Evolutionary conservation across 2,888 invertebrate genomes (phyloP).

Genomic region (Clitarchus hookeri): DNA sequence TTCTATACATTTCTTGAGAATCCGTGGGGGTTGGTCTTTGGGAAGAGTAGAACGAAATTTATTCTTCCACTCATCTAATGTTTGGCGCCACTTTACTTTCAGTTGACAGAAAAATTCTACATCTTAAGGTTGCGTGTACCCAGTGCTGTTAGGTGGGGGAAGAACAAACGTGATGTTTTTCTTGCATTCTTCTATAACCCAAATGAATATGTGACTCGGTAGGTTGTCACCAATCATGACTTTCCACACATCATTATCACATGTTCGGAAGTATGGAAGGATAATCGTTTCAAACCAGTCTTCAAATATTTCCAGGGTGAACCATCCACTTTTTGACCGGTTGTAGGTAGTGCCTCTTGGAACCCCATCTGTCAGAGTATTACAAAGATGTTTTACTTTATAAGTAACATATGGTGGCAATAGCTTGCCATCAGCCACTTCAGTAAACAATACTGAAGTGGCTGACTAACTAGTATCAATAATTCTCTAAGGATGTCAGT

Average conservation of each 20-base stretch:
- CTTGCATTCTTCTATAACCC: neutral
- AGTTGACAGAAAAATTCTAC: neutral
- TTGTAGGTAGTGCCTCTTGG: neutral
- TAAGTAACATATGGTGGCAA: neutral
- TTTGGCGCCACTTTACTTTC: neutral
- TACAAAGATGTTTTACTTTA: neutral
- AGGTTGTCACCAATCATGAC: slow-evolving; percentile 18
- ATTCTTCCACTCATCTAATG: slow-evolving; percentile 11
- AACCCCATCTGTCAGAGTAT: neutral
- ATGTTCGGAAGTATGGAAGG: neutral
- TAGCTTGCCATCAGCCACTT: neutral
- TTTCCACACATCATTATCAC: neutral
- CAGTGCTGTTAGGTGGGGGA: neutral
- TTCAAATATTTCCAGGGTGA: neutral
- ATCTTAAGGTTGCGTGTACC: neutral
- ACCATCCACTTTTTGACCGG: neutral
- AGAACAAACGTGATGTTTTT: neutral
- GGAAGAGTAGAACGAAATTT: neutral
- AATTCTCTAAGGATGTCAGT: slow-evolving; percentile 5
- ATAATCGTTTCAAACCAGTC: slow-evolving; percentile 4
- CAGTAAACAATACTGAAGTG: slow-evolving; percentile 7
- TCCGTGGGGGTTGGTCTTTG: neutral
- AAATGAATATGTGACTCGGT: neutral
- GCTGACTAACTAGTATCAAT: neutral
- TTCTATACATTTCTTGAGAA: slow-evolving; percentile 1